phyloP scores from a whole-genome alignment of 2,888 invertebrate genomes.

The Diaphora mendica region DNA sequence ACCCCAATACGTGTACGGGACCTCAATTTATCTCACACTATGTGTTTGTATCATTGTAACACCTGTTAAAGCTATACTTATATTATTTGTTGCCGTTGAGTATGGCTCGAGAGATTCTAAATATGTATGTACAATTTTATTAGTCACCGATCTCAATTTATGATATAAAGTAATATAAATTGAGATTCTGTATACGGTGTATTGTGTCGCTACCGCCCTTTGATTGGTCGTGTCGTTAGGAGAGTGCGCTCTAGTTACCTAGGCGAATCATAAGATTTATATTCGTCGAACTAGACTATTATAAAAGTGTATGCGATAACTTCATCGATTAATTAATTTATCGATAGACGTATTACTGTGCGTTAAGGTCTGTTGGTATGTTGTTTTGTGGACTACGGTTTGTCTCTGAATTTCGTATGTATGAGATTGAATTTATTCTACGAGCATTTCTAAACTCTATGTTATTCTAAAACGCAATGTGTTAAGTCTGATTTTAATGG shows the following conservation, averaged over 20 bases:
- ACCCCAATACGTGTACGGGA: slow-evolving; percentile 35
- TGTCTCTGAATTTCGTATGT: slow-evolving; percentile 34
- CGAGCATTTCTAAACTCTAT: slow-evolving; percentile 22
- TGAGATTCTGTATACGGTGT: slow-evolving; percentile 46
- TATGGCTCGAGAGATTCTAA: not conserved
- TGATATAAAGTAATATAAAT: slow-evolving; percentile 15
- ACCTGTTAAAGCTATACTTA: not conserved
- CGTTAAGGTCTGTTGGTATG: slow-evolving; percentile 58
- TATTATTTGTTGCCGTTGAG: not conserved
- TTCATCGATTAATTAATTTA: slow-evolving; percentile 58
- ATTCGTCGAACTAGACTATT: slow-evolving; percentile 63
- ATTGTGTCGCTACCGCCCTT: slow-evolving; percentile 45
- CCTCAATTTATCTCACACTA: slow-evolving; percentile 28
- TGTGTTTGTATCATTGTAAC: not conserved
- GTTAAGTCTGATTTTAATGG: slow-evolving; percentile 38
- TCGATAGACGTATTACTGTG: slow-evolving; percentile 59
- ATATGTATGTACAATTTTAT: slow-evolving; percentile 4
- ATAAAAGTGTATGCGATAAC: slow-evolving; percentile 60
- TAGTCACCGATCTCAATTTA: slow-evolving; percentile 16
- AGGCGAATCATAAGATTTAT: slow-evolving; percentile 55
- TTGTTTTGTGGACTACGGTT: slow-evolving; percentile 50
- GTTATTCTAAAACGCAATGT: slow-evolving; percentile 36
- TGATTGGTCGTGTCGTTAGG: slow-evolving; percentile 43
- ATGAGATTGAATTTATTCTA: slow-evolving; percentile 46
- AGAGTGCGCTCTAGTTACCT: slow-evolving; percentile 55